phyloP scores from a whole-genome alignment of 2,797 vertebrate species.

The Leptatherina wallacei region DNA sequence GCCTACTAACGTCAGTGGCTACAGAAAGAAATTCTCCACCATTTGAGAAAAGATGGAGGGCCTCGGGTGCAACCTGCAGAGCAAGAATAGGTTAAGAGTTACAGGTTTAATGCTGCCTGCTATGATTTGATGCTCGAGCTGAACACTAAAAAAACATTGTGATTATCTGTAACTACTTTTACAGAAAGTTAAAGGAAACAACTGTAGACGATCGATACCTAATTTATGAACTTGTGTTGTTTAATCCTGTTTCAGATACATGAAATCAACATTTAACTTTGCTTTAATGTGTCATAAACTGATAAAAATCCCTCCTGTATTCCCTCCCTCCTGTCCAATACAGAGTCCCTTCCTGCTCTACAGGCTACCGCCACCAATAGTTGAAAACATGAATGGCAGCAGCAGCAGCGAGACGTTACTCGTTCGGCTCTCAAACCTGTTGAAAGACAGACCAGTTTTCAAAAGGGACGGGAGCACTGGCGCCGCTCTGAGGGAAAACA shows the following conservation, averaged over 20 bases:
- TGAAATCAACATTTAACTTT: too few species aligned
- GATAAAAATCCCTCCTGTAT: too few species aligned
- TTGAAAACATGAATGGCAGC: neutral
- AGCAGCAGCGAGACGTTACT: neutral
- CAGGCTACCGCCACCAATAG: neutral
- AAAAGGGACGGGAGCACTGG: neutral
- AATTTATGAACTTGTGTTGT: neutral
- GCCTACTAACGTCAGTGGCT: neutral
- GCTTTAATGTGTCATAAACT: too few species aligned
- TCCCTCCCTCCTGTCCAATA: too few species aligned
- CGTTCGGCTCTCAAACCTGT: neutral
- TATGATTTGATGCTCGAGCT: neutral
- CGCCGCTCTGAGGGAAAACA: neutral
- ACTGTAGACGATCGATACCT: too few species aligned
- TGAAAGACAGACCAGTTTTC: neutral
- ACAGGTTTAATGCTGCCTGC: neutral
- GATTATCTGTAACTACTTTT: too few species aligned
- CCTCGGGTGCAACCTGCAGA: neutral
- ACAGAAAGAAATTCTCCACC: neutral
- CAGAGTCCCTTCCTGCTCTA: neutral
- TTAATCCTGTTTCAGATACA: neutral
- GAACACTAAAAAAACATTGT: too few species aligned
- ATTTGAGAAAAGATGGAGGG: neutral
- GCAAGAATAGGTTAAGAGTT: neutral
- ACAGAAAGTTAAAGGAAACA: too few species aligned